Conservation (phyloP, 2,113 vertebrate species). For the Psephotus haematonotus region DNA sequence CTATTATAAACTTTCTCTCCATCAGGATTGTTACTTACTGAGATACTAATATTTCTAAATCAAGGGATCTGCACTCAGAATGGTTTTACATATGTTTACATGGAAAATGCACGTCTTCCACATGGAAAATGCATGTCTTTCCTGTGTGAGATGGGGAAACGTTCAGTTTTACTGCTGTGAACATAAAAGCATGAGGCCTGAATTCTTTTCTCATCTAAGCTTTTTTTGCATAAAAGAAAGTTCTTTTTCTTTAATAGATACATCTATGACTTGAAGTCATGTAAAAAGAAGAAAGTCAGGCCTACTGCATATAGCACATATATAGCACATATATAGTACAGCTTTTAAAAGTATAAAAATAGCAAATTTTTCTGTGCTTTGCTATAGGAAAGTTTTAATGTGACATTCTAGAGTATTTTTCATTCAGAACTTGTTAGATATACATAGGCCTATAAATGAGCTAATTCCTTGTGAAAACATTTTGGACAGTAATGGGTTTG, state of each 20-base stretch:
- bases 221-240: neutral
- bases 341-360: neutral
- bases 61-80: neutral
- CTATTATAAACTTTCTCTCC: slow-evolving; percentile 50
- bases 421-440: neutral
- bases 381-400: neutral
- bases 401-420: neutral
- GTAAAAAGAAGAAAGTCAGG: neutral
- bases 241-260: neutral
- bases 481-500: neutral
- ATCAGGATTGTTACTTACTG: slow-evolving; percentile 7
- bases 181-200: neutral
- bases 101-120: neutral
- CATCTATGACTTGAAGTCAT: neutral
- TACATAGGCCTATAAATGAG: neutral
- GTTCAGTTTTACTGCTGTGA: neutral
- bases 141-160: neutral
- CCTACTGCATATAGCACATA: too few relatives aligned
- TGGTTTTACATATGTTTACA: neutral
- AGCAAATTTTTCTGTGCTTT: neutral
- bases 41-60: slow-evolving; percentile 27
- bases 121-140: neutral
- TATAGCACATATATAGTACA: neutral
- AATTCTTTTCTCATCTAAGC: neutral
- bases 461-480: neutral